A percentile compares a stretch with the other conserved stretches of the same genome.
phyloP scores from a whole-genome alignment of 1,140 invertebrate genomes.

The Manduca sexta region DNA sequence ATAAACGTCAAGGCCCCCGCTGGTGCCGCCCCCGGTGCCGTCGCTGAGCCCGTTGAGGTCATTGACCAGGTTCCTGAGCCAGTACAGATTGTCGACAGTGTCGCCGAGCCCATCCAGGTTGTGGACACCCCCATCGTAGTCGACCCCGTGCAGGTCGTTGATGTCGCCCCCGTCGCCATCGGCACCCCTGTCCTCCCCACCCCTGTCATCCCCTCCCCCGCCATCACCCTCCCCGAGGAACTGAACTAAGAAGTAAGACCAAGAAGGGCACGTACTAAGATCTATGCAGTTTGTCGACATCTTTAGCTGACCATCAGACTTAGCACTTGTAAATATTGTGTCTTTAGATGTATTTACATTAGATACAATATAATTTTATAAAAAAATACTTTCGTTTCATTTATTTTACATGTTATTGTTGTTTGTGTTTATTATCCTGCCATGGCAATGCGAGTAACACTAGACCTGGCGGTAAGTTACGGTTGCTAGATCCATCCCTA shows the following conservation, averaged over 20 bases:
- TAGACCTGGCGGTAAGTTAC: too few relatives aligned
- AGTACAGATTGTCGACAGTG: not conserved
- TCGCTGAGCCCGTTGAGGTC: not conserved
- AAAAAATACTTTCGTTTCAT: too few relatives aligned
- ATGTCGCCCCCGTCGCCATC: conserved; percentile 5
- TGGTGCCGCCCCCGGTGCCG: not conserved
- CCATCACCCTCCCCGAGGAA: conserved; percentile 13
- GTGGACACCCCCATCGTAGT: conserved; percentile 7
- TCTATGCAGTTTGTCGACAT: not conserved
- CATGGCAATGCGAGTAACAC: too few relatives aligned
- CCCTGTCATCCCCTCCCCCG: conserved; percentile 26
- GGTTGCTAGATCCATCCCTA: too few relatives aligned
- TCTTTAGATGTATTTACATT: too few relatives aligned
- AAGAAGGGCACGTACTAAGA: too few relatives aligned
- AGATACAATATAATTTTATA: not conserved
- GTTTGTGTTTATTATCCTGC: too few relatives aligned
- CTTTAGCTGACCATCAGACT: conserved; percentile 6
- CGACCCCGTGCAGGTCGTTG: conserved; percentile 15
- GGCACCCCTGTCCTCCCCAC: conserved; percentile 13
- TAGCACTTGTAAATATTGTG: too few relatives aligned
- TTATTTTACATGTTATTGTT: too few relatives aligned
- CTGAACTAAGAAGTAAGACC: too few relatives aligned
- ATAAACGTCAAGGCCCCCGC: conserved; percentile 5
- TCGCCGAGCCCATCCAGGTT: conserved; percentile 2
- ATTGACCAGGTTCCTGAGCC: conserved; percentile 10